Evolutionary conservation across 2,113 vertebrate species (phyloP).

Genomic region (Hyaena hyaena): DNA sequence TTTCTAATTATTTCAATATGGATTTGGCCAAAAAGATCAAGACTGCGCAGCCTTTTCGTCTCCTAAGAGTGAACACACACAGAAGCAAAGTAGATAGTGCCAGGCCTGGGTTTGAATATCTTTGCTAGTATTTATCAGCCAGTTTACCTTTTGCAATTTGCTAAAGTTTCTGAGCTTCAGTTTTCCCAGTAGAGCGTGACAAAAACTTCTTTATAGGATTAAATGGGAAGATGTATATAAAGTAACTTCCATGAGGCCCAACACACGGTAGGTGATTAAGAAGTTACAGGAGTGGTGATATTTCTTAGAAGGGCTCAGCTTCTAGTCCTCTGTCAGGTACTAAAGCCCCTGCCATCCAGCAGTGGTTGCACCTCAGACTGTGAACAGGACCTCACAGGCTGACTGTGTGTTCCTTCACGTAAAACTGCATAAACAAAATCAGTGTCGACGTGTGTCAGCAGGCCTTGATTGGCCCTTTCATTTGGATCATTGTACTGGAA

Average conservation of each 20-base stretch:
- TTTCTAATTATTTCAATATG: background rate
- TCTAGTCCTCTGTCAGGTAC: background rate
- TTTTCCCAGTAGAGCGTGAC: background rate
- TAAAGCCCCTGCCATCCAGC: background rate
- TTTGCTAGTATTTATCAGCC: background rate
- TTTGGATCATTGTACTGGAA: background rate
- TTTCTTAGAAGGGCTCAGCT: background rate
- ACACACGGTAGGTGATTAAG: background rate
- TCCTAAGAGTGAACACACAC: background rate
- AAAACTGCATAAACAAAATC: background rate
- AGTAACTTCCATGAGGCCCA: background rate
- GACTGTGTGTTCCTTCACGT: background rate
- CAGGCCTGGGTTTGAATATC: background rate
- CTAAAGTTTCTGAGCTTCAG: background rate
- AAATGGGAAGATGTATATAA: background rate
- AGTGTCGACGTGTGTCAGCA: background rate
- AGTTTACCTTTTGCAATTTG: background rate
- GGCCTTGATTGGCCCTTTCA: background rate
- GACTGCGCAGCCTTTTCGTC: too few relatives aligned
- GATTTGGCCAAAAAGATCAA: background rate
- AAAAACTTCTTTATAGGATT: background rate
- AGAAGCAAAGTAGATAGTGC: rapidly evolving
- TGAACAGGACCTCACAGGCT: background rate
- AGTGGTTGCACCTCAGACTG: background rate
- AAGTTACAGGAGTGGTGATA: background rate